These are phyloP conservation scores for Falco peregrinus DNA, from an alignment of 2,797 vertebrate genomes.

Conservation along the genomic window DNA sequence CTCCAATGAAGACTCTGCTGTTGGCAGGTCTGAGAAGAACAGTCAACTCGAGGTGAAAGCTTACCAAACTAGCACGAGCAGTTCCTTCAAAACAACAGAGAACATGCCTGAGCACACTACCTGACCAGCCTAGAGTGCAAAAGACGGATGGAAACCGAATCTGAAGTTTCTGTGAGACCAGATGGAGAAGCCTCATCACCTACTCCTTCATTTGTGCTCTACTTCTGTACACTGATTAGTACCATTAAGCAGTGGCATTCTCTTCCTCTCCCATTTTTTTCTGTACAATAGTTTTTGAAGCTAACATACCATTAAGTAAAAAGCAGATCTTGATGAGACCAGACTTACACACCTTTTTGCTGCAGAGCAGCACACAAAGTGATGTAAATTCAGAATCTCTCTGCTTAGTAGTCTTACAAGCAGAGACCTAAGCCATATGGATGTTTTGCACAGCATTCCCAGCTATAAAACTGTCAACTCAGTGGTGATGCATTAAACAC, in stretches of 20 bases:
- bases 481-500: not conserved
- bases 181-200: not conserved
- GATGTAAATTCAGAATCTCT: not conserved
- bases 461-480: not conserved
- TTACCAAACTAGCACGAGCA: not conserved
- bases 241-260: not conserved
- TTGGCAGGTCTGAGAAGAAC: not conserved
- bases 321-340: not conserved
- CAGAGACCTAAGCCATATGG: not conserved
- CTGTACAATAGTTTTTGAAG: not conserved
- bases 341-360: not conserved
- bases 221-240: not conserved
- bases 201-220: not conserved
- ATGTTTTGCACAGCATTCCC: not conserved
- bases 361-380: not conserved
- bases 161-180: not conserved
- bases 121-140: not conserved
- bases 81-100: not conserved
- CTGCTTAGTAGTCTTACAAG: accelerated
- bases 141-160: not conserved
- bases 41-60: not conserved
- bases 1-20: not conserved
- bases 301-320: not conserved
- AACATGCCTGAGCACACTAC: not conserved
- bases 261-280: not conserved